Evolutionary conservation across 2,797 vertebrate species (phyloP).

Genomic region (Phataginus tetradactyla): DNA sequence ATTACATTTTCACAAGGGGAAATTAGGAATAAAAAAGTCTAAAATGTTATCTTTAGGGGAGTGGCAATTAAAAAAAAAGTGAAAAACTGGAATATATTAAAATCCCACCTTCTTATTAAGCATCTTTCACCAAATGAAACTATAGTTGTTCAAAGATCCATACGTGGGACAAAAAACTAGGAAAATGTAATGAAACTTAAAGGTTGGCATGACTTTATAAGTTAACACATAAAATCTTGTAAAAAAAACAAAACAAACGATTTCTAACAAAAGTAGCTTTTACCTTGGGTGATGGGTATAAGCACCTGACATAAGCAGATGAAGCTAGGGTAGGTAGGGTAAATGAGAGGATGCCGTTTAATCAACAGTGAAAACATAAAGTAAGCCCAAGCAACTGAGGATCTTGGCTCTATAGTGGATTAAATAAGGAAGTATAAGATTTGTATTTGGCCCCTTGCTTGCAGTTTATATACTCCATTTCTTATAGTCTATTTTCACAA

Average conservation of each 20-base stretch:
- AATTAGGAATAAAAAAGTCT: neutral
- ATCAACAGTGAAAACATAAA: neutral
- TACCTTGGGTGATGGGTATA: neutral
- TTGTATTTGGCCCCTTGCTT: neutral
- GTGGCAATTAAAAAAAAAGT: neutral
- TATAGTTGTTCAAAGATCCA: neutral
- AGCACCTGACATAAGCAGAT: neutral
- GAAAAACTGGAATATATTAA: neutral
- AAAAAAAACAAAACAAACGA: neutral
- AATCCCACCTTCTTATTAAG: neutral
- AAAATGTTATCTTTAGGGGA: neutral
- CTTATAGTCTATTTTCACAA: neutral
- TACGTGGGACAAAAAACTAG: neutral
- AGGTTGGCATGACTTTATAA: neutral
- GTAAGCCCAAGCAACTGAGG: neutral
- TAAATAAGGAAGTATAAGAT: neutral
- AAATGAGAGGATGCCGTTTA: neutral
- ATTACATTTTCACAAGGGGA: neutral
- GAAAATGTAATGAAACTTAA: neutral
- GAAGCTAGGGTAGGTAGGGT: neutral
- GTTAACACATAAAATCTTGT: neutral
- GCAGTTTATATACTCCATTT: neutral
- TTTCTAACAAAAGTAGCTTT: neutral
- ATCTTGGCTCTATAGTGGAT: neutral
- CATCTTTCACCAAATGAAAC: conserved; percentile 1